A percentile compares a stretch with the other conserved stretches of the same genome.
Evolutionary conservation across 1,140 invertebrate species (phyloP).

Genomic region (Drosophila kepulauana): DNA sequence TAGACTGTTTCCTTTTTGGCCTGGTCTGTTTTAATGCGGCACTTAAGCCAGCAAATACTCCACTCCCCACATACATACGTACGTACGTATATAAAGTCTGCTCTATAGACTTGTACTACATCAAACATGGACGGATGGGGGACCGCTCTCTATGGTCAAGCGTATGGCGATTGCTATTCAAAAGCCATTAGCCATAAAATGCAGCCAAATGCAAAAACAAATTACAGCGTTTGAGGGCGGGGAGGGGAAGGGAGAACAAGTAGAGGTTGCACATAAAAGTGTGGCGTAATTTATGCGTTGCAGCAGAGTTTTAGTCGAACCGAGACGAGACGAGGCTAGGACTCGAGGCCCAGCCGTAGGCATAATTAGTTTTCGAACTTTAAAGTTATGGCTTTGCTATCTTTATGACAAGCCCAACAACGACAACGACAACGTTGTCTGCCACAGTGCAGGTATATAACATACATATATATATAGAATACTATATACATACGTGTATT

Average conservation of each 20-base stretch:
- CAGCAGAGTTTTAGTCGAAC: constrained; percentile 45
- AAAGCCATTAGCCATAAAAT: constrained; percentile 82
- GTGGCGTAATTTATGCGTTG: constrained; percentile 74
- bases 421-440: constrained; percentile 21
- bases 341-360: constrained; percentile 39
- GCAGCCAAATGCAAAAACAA: constrained; percentile 71
- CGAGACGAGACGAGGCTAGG: background rate
- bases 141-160: constrained; percentile 18
- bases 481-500: constrained; percentile 1
- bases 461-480: constrained; percentile 1
- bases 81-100: too few relatives aligned
- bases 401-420: constrained; percentile 66
- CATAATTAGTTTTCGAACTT: constrained; percentile 84
- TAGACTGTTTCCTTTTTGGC: constrained; percentile 36
- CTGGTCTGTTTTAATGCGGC: constrained; percentile 73
- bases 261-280: constrained; percentile 36
- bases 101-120: constrained; percentile 7
- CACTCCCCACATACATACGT: background rate
- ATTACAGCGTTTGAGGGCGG: constrained; percentile 39
- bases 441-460: constrained; percentile 19
- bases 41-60: constrained; percentile 75
- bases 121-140: background rate
- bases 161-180: constrained; percentile 66
- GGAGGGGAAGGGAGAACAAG: background rate
- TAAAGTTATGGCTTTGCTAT: constrained; percentile 79